Percentiles rank a stretch among this genome's conserved stretches.
Evolutionary conservation across 2,797 vertebrate genomes (phyloP).

Genomic region (Agapornis canus): DNA sequence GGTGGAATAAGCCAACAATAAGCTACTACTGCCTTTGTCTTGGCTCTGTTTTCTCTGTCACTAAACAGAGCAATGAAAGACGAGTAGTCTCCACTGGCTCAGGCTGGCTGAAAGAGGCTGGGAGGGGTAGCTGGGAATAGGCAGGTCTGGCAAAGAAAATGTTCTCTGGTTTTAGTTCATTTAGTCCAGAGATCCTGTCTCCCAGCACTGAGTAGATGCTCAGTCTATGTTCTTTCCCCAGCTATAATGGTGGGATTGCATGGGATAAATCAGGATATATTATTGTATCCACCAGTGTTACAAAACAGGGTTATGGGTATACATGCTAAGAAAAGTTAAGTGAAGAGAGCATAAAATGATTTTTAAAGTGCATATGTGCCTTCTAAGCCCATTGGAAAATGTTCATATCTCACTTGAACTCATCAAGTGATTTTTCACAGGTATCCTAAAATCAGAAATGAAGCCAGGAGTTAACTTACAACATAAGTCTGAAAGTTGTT

Average conservation of each 20-base stretch:
- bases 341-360: neutral
- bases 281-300: neutral
- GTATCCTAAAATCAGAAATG: neutral
- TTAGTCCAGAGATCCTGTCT: neutral
- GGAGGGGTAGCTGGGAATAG: neutral
- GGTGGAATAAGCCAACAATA: neutral
- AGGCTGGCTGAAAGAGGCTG: neutral
- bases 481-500: neutral
- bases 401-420: neutral
- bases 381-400: neutral
- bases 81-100: neutral
- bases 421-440: neutral
- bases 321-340: neutral
- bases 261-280: neutral
- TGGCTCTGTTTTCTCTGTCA: slow-evolving; percentile 1
- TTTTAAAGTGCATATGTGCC: neutral
- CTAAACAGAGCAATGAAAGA: neutral
- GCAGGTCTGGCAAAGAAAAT: neutral
- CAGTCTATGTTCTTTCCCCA: neutral
- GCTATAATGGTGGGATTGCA: neutral
- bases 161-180: neutral
- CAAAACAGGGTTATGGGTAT: neutral
- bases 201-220: neutral
- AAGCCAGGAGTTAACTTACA: neutral
- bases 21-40: neutral